Base-by-base conservation (phyloP, 1,140 invertebrate genomes). In the Amyelois transitella region DNA sequence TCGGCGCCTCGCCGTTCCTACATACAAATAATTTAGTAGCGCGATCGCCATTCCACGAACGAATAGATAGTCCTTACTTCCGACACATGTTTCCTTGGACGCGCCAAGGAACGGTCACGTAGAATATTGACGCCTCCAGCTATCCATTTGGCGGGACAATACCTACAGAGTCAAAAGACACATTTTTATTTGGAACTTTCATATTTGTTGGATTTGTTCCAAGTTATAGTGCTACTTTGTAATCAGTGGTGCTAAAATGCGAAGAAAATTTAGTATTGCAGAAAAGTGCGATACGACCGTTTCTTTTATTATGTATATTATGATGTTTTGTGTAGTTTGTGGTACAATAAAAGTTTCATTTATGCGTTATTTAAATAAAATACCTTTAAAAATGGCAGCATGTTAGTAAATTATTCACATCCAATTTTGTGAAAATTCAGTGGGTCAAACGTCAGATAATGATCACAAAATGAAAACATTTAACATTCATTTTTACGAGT, bases 71-170 rank as follows among this genome's bases (percentile, higher is more conserved):
- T 78, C 73, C 69, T 79, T 64, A 81, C 81, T 81, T 84, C 81
- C 84, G 81, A 85, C 81, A 82, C 77, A 77, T 80, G 81, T 83
- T 79, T 86, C 78, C 77, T 72, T 68, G 71, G 75, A 70, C 72
- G 66, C 57, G 69, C 68, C 66, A 71, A 68, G 65, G 75, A 68
- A 68, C 78, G 79, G 76, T 84, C 81, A 86, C 83, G 82, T 86
- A 86, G 73, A 78, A 83, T 84, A 86, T 86, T 80, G 81, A 86
- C 78, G 76, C 81, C 76, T 72, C 72, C n/a, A 74, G 79, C 77
- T 69, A 75, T 75, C 68, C 32, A 38, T 48, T 48, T 21, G 19
- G 18, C 18, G 67, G 60, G 60, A 71, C 70, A 69, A 69, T 68
- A 67, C 64, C 51, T 66, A 69, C 58, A 55, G 28, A 59, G 58